A percentile compares a stretch with the other conserved stretches of the same genome.
phyloP scores from a whole-genome alignment of 2,797 vertebrate genomes.

The Sciurus carolinensis region DNA sequence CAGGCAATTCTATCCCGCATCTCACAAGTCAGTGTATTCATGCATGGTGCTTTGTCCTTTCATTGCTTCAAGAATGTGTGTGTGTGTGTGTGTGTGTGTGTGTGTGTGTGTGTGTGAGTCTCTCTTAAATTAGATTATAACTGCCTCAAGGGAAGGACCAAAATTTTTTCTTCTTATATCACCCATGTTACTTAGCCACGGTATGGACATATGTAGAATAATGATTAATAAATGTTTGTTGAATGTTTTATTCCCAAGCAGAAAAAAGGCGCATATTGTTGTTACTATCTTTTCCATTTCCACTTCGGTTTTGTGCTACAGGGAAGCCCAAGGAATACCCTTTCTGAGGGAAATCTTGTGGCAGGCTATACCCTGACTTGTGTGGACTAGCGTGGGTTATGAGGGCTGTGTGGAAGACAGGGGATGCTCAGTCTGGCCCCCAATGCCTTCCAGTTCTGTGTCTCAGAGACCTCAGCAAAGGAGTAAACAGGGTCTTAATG shows the following conservation, averaged over 20 bases:
- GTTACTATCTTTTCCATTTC: constrained; percentile 24
- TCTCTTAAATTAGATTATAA: neutral
- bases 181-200: neutral
- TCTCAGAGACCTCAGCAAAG: constrained; percentile 67
- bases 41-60: neutral
- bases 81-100: neutral
- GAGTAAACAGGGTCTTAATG: constrained; percentile 83
- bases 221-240: constrained; percentile 35
- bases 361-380: neutral
- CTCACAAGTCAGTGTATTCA: neutral
- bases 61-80: neutral
- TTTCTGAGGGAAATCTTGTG: neutral
- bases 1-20: neutral
- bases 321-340: neutral
- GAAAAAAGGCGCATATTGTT: constrained; percentile 3
- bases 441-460: neutral
- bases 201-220: neutral
- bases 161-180: neutral
- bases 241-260: constrained; percentile 7
- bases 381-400: neutral
- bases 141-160: neutral
- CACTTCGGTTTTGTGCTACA: neutral
- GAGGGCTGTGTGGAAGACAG: neutral
- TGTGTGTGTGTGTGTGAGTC: neutral
- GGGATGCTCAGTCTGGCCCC: neutral